Conservation (phyloP, 1,140 invertebrate genomes). For the Manduca sexta region DNA sequence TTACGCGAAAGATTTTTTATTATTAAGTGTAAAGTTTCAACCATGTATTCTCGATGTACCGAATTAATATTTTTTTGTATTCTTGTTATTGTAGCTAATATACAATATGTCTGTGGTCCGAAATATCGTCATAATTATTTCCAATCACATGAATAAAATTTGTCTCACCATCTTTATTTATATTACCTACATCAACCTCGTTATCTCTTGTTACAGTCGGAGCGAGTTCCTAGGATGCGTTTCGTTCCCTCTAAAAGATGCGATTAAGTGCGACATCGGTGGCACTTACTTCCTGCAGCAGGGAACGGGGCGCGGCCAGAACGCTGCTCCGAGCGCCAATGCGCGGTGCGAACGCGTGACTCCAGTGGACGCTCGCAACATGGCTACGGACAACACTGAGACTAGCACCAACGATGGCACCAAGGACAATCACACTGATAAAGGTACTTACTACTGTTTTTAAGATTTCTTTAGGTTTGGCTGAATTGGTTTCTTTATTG, state of each 20-base stretch:
- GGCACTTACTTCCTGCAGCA: constrained; percentile 74
- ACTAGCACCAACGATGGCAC: constrained; percentile 60
- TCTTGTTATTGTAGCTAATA: no score
- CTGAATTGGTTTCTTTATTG: no score
- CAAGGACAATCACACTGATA: constrained; percentile 56
- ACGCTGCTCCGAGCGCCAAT: constrained; percentile 28
- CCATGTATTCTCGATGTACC: no score
- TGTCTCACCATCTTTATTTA: not conserved
- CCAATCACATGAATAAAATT: not conserved
- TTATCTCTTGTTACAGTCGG: constrained; percentile 74
- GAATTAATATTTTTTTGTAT: no score
- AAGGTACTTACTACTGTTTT: constrained; percentile 31
- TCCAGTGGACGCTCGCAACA: constrained; percentile 40
- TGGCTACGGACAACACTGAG: constrained; percentile 64
- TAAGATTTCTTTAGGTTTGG: no score
- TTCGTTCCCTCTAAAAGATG: constrained; percentile 82
- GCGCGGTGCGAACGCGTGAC: constrained; percentile 46
- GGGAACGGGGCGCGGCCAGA: constrained; percentile 38
- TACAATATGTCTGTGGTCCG: no score
- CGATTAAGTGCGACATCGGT: constrained; percentile 72
- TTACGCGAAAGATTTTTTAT: no score
- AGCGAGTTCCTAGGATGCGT: constrained; percentile 87
- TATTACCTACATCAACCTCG: not conserved
- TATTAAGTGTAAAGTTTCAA: no score
- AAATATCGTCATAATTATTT: no score